Conservation (phyloP, 2,113 vertebrate species). For the Willisornis vidua region DNA sequence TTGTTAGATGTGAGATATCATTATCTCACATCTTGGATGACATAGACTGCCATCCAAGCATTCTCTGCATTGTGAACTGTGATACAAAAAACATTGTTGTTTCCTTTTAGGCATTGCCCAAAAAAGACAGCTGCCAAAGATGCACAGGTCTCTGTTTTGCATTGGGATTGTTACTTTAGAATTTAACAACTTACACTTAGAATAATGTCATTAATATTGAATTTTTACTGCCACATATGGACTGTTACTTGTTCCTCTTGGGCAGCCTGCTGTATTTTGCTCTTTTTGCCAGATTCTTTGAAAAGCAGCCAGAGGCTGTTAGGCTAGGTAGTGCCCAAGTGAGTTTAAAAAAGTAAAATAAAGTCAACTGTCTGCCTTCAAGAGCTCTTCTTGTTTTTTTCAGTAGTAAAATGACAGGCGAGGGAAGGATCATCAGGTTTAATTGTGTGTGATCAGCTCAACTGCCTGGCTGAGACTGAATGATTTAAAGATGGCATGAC, state of each 20-base stretch:
- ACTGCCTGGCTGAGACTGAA: not conserved
- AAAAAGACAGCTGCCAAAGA: not conserved
- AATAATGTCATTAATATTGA: not conserved
- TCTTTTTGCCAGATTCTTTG: not conserved
- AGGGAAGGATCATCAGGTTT: not conserved
- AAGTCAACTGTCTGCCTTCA: not conserved
- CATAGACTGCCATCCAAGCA: not conserved
- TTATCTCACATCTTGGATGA: not conserved
- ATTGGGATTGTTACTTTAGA: not conserved
- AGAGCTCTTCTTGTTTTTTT: not conserved
- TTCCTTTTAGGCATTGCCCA: not conserved
- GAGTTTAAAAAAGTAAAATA: not conserved
- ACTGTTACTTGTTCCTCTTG: not conserved
- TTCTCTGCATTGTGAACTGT: not conserved
- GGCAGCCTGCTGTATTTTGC: not conserved
- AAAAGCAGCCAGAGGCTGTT: not conserved
- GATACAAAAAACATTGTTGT: not conserved
- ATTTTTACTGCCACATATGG: not conserved
- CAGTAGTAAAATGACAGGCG: not conserved
- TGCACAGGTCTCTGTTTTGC: not conserved
- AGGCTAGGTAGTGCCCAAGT: not conserved
- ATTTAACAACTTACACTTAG: not conserved
- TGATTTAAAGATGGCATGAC: not conserved
- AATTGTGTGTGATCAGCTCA: not conserved
- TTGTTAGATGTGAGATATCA: not conserved